Evolutionary conservation across 2,113 vertebrate genomes (phyloP), one percentile per base, ranked within the genome.

Genomic region (Protobothrops mucrosquamatus): DNA sequence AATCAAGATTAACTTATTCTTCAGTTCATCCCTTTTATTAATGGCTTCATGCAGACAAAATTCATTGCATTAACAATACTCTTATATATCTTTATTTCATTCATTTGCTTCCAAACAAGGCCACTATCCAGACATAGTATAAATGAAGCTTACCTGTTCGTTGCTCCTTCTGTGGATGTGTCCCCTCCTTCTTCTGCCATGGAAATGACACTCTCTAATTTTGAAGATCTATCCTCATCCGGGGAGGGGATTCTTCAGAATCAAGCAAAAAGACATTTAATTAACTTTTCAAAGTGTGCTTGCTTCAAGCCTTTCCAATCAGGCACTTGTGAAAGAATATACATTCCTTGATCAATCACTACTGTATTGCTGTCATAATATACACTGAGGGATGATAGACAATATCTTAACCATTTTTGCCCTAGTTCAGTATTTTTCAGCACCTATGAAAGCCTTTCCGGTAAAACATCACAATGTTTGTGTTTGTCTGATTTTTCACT

Each of bases 101-200:
- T 14, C 90, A 23, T 34, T 90, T 87, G 56, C 69, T 88, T 56
- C 24, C 48, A 26, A 91, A 55, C 12, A 29, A 52, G 18, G 18
- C 89, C 51, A 22, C 20, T 87, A 4, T 89, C 90, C 4, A 24
- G 89, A 57, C 57, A 59, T 34, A 51, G 9, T 87, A n/a, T 6
- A 90, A 95, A 89, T 4, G 0, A 1, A 3, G 23, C 91, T 97
- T 98, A 99, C 99, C 99, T 99, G 96, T 98, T 97, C 97, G 98
- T 97, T 2, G 98, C 97, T 81, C 98, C 98, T 1, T 98, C 96
- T 7, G 96, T 96, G 90, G 98, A 98, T 7, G 98, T 97, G 89
- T 94, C 96, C n/a, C 89, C 94, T 89, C 97, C 96, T 51, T 95
- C 95, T 87, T 97, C 97, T 89, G 97, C 97, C 97, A 98, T 97